Percentiles rank a stretch among this genome's conserved stretches.
Conservation (phyloP, 2,113 vertebrate species). For the Mirounga angustirostris region DNA sequence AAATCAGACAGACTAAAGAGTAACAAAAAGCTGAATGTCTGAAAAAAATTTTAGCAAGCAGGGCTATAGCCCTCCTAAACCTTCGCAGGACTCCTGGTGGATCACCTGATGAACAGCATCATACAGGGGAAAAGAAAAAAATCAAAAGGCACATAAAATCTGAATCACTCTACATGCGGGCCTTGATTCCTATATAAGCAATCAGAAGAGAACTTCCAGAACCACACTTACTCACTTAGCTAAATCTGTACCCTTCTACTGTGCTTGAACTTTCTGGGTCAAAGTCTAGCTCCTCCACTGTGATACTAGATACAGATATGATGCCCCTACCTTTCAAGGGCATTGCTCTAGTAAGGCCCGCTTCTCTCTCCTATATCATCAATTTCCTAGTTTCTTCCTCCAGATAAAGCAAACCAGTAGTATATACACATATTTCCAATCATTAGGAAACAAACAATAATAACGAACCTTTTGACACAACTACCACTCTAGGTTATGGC, state of each 20-base stretch:
- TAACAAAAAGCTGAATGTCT: conserved; percentile 24
- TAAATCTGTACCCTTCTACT: background rate
- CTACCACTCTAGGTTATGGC: background rate
- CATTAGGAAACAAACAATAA: background rate
- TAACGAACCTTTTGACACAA: background rate
- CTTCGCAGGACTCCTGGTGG: background rate
- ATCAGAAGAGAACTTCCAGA: background rate
- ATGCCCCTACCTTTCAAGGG: background rate
- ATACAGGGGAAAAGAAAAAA: background rate
- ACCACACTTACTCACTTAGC: background rate
- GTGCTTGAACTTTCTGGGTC: background rate
- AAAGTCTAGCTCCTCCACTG: background rate
- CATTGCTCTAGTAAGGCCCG: background rate
- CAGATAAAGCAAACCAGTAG: background rate
- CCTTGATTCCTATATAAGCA: background rate
- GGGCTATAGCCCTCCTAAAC: background rate
- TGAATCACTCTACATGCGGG: background rate
- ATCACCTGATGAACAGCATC: background rate
- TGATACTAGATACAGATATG: background rate
- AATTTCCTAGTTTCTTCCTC: background rate
- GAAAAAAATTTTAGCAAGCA: background rate
- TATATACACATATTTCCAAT: background rate
- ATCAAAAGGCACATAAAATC: background rate
- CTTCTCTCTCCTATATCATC: background rate
- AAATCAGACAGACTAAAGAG: background rate